Evolutionary conservation across 2,888 invertebrate species (phyloP).

Genomic region (Barypeithes pellucidus): DNA sequence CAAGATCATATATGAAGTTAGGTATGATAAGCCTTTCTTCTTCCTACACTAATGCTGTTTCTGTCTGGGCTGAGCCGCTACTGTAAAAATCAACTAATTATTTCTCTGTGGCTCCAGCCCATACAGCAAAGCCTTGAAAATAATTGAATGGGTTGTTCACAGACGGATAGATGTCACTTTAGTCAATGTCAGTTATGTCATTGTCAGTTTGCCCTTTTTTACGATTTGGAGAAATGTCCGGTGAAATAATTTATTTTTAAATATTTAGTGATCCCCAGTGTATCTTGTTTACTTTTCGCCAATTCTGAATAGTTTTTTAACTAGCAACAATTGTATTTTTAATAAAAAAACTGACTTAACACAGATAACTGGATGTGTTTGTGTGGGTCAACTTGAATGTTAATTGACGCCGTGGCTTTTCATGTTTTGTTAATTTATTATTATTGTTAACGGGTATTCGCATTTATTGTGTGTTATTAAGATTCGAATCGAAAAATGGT

Average conservation of each 20-base stretch:
- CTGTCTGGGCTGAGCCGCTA: no score
- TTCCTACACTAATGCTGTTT: no score
- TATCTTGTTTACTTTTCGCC: background rate
- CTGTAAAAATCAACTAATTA: no score
- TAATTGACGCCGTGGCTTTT: constrained; percentile 68
- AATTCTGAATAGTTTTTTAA: background rate
- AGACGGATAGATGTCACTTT: constrained; percentile 20
- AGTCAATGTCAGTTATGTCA: constrained; percentile 33
- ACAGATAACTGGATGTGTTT: constrained; percentile 9
- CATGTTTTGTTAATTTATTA: constrained; percentile 67
- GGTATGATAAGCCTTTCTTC: no score
- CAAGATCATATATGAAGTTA: no score
- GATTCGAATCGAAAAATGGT: constrained; percentile 54
- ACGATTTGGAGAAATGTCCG: constrained; percentile 33
- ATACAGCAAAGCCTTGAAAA: background rate
- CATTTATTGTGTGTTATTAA: constrained; percentile 42
- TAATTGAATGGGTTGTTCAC: background rate
- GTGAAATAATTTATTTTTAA: constrained; percentile 29
- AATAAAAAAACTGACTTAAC: background rate
- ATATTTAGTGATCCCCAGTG: constrained; percentile 17
- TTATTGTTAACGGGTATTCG: constrained; percentile 56
- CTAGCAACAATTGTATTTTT: background rate
- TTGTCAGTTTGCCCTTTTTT: constrained; percentile 32
- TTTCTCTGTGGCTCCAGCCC: background rate
- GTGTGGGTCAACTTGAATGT: constrained; percentile 49